Evolutionary conservation across 1,140 invertebrate genomes (phyloP), one percentile per base, ranked within the genome.

Genomic region (Chymomyza costata): DNA sequence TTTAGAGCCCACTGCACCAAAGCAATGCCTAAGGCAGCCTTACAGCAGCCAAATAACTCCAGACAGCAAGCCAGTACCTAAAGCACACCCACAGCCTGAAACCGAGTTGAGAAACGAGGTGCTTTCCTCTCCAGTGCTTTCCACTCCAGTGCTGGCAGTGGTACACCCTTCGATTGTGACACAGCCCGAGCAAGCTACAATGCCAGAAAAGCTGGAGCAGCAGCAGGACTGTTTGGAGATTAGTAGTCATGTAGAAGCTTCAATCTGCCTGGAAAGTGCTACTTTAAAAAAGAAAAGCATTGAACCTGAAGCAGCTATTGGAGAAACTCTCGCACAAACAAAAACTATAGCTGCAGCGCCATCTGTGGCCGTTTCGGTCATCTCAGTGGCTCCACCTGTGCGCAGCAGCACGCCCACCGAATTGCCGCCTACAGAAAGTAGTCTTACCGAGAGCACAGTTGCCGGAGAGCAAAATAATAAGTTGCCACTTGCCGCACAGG

Each of bases 311-410:
- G 10, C 34, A 39, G 13, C 18, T 8, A 15, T 10, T 16, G 19
- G 14, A 17, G 17, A 18, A 34, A 1, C 5, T 2, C 2, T 5
- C 8, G 10, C 49, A 38, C 6, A 30, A 38, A 2, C 32, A 39
- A 17, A 32, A 30, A 40, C 35, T 16, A 16, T 40, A 28, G 48
- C 21, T 14, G 11, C 35, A 10, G 57, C 55, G 10, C 54, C 55
- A 6, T 45, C 55, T 0, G 56, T 78, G 34, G 40, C 71, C 5
- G 71, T 76, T 0, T 76, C 71, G 0, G 71, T 76, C 2, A 76
- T 76, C 11, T 76, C 71, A 0, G 71, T 76, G 21, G 71, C 67
- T 0, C 73, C 71, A 10, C 39, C 58, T 2, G 32, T 19, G 2
- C 21, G 16, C 32, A 14, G 8, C 30, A 19, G 6, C 15, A 44